Conservation (phyloP, 2,113 vertebrate genomes). For the Aptenodytes patagonicus region DNA sequence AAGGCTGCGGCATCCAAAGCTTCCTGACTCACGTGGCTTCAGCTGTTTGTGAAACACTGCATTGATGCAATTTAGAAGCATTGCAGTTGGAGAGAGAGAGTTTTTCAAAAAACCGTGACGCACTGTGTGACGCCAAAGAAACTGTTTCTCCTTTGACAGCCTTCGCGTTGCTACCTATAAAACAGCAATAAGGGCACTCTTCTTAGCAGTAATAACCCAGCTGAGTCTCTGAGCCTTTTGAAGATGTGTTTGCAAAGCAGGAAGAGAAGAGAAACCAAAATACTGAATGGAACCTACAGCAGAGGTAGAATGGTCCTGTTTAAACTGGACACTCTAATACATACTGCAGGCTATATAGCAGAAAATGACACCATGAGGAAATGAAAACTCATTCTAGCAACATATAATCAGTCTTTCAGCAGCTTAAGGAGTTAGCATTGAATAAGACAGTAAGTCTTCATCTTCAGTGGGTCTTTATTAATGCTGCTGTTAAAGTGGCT, state of each 20-base stretch:
- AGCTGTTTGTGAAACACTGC: not conserved
- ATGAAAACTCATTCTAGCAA: not conserved
- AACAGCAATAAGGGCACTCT: not conserved
- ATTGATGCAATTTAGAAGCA: not conserved
- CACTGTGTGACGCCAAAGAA: not conserved
- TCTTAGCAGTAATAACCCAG: not conserved
- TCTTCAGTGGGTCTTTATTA: not conserved
- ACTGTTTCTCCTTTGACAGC: not conserved
- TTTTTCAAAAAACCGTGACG: not conserved
- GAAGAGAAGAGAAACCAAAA: not conserved
- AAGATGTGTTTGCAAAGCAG: not conserved
- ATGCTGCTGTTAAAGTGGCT: not conserved
- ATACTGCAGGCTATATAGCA: rapidly evolving
- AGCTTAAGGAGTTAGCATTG: not conserved
- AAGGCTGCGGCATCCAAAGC: not conserved
- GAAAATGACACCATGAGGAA: not conserved
- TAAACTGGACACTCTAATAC: not conserved
- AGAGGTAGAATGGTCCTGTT: not conserved
- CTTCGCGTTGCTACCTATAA: not conserved
- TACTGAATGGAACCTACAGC: not conserved
- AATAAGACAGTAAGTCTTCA: not conserved
- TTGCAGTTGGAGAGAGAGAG: not conserved
- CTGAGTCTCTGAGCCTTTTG: not conserved
- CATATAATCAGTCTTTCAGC: not conserved
- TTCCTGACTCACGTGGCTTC: not conserved